Evolutionary conservation across 2,888 invertebrate genomes (phyloP), one percentile per base, ranked within the genome.

Genomic region (Lasioglossum zephyrum): DNA sequence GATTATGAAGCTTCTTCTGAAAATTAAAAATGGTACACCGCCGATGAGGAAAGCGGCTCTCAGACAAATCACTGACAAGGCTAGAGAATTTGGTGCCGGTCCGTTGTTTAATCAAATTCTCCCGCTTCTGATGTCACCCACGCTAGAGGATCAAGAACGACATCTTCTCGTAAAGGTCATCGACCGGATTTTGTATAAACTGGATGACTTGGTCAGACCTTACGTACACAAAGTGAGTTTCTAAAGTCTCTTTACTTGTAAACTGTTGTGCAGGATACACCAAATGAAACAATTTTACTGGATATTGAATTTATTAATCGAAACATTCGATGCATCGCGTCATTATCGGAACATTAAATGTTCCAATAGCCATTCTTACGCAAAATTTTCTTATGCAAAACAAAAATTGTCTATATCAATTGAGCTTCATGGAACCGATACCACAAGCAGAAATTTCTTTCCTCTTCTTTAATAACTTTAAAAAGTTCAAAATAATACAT

Each of bases 1-100:
- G 96, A 99, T 99, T 76, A 99, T 99, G 99, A 99, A 99, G 94
- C 96, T 99, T 16, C 95, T 99, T 91, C 96, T 99, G 81, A 99
- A 99, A 95, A 99, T 99, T 85, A 99, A 99, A 96, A 99, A 99
- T 93, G 99, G 99, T 39, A 99, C 99, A 0, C 99, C 99, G 22
- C 99, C 99, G 0, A 99, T 99, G 99, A 97, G 99, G 89, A 99
- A 99, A 96, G 98, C 99, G 0, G 99, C 99, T 0, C 95, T 99
- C 49, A 96, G 99, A 84, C 99, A 99, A 95, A 99, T 99, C 90
- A 99, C 99, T 0, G 99, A 99, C 95, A 99, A 99, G 93, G 99
- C 99, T 0, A 96, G 99, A 72, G 99, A 99, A 95, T 99, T 99
- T 93, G 99, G 99, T 0, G 99, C 99, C 0, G 99, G 99, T 0